Base-by-base conservation (phyloP, 1,140 invertebrate genomes). In the Macrostomum lignano region DNA sequence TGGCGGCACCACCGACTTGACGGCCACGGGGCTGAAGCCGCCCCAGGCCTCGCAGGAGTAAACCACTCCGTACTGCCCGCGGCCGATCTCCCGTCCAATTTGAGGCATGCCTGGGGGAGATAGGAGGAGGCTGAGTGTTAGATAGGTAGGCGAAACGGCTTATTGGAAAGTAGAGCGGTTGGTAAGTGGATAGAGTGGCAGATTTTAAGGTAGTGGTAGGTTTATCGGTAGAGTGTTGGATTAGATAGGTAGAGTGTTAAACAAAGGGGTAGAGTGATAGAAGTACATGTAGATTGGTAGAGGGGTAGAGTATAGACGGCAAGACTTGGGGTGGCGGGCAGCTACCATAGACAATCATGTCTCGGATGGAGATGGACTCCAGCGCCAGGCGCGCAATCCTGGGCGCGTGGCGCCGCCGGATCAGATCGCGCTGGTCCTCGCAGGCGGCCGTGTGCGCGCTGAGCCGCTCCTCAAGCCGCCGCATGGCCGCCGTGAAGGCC, bases 51-150 rank as follows among this genome's bases (percentile, higher is more conserved):
- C 71, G 44, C 74, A 75, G 0, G 70, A 61, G 51, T 74, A 82
- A 7, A 82, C 77, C n/a, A 84, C 75, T 9, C 78, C 78, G 55
- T 81, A 84, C 47, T 82, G 76, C 1, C 77, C 77, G 19, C 76
- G 63, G 1, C 76, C 77, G 23, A 82, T 73, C 58, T 82, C 76
- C 39, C 68, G 64, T 2, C 69, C 70, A 28, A 72, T 62, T 38
- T 69, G 64, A 5, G 26, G 26, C 15, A 28, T 17, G 64, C 65
- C 66, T n/a, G n/a, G n/a, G n/a, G n/a, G n/a, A n/a, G n/a, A n/a
- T n/a, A n/a, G n/a, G n/a, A n/a, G n/a, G n/a, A n/a, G n/a, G n/a
- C n/a, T n/a, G n/a, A n/a, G n/a, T n/a, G n/a, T n/a, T n/a, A n/a
- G n/a, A n/a, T n/a, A n/a, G n/a, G n/a, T n/a, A n/a, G n/a, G n/a